These are phyloP conservation scores for Acronicta aceris DNA, from an alignment of 2,888 invertebrate species.

Conservation along the genomic window DNA sequence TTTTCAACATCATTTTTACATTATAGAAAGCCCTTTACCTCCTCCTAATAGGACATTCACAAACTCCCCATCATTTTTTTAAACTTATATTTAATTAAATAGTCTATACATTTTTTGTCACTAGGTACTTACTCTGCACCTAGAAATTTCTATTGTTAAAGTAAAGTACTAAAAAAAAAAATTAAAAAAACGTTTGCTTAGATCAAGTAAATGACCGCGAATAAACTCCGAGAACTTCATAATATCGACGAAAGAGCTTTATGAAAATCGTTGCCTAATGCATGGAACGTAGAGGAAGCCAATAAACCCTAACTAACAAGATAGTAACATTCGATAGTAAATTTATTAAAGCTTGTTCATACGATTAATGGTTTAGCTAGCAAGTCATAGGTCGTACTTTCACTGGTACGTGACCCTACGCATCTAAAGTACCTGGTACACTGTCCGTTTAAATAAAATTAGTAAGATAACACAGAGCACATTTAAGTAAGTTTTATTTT, in stretches of 20 bases:
- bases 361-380: conserved; percentile 45
- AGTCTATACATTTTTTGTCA: no score
- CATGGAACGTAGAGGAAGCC: conserved; percentile 12
- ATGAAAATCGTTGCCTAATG: neutral
- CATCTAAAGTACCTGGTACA: conserved; percentile 16
- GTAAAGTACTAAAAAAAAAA: no score
- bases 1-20: no score
- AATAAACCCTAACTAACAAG: conserved; percentile 41
- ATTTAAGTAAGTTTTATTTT: no score
- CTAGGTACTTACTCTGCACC: no score
- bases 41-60: no score
- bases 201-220: no score
- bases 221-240: neutral
- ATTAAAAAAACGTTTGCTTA: no score
- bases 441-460: neutral
- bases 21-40: no score
- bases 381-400: conserved; percentile 51
- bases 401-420: conserved; percentile 43
- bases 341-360: conserved; percentile 45
- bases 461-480: neutral
- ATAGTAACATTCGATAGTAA: conserved; percentile 40
- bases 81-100: no score
- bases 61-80: no score
- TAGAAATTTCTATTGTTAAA: no score
- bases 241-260: neutral